These are phyloP conservation scores for Eurois occulta DNA, from an alignment of 2,888 invertebrate genomes.

Conservation along the genomic window DNA sequence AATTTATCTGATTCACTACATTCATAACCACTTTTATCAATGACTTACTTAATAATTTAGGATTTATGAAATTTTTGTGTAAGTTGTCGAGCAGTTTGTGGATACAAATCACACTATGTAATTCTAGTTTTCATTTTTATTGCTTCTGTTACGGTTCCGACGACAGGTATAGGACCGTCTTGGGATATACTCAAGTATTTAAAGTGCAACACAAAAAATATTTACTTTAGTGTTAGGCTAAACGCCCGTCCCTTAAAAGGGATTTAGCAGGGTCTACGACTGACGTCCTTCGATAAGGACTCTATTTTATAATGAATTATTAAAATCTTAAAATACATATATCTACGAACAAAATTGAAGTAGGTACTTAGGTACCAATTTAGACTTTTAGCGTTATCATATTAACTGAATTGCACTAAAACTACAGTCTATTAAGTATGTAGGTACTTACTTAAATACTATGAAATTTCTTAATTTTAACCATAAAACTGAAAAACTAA, in stretches of 20 bases:
- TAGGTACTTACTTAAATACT: not conserved
- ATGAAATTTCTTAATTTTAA: not conserved
- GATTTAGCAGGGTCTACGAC: constrained; percentile 45
- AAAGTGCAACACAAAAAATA: not conserved
- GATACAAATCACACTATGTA: not conserved
- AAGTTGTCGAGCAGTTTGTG: not conserved
- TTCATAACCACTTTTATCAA: constrained; percentile 16
- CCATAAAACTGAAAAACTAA: not conserved
- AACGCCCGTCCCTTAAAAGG: constrained; percentile 36
- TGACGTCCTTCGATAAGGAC: constrained; percentile 35
- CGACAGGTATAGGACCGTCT: not conserved
- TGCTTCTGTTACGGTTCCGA: constrained; percentile 5
- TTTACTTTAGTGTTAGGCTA: constrained; percentile 35
- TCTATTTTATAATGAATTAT: constrained; percentile 36
- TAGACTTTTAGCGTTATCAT: not conserved
- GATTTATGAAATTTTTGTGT: not conserved
- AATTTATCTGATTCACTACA: not conserved
- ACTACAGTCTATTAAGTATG: no score
- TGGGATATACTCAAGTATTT: not conserved
- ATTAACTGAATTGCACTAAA: not conserved
- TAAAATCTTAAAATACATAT: constrained; percentile 16
- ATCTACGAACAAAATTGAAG: not conserved
- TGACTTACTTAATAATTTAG: not conserved
- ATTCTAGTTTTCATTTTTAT: constrained; percentile 10
- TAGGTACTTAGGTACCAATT: not conserved